These are phyloP conservation scores for Bucco capensis DNA, from an alignment of 2,113 vertebrate species.

Conservation along the genomic window DNA sequence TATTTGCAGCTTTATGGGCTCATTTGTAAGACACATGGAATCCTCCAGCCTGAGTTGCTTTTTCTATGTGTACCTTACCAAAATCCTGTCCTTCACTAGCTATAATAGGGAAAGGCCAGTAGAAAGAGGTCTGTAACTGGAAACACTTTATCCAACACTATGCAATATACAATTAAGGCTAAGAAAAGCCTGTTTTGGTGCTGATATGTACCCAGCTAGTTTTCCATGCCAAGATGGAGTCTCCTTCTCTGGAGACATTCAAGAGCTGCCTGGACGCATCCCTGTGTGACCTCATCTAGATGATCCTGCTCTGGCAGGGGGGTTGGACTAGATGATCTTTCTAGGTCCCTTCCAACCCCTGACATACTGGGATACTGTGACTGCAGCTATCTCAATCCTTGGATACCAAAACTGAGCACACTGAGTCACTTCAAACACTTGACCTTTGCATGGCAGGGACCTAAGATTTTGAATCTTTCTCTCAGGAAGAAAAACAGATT, in stretches of 20 bases:
- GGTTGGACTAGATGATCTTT: too few species aligned
- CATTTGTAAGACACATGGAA: not conserved
- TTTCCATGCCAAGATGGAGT: not conserved
- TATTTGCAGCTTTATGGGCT: not conserved
- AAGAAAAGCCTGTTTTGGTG: not conserved
- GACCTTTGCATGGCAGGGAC: not conserved
- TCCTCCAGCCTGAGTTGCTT: not conserved
- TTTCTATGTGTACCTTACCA: not conserved
- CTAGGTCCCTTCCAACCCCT: too few species aligned
- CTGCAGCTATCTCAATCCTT: not conserved
- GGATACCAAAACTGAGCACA: not conserved
- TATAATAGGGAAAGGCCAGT: not conserved
- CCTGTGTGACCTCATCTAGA: too few species aligned
- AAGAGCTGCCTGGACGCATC: too few species aligned
- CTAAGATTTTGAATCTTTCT: not conserved
- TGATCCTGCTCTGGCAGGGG: too few species aligned
- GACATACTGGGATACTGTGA: too few species aligned
- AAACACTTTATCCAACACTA: not conserved
- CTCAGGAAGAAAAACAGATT: not conserved
- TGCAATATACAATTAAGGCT: not conserved
- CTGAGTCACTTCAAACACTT: not conserved
- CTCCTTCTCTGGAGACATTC: too few species aligned
- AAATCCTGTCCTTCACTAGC: not conserved
- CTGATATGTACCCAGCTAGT: not conserved
- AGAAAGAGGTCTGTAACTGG: not conserved